phyloP scores from a whole-genome alignment of 2,113 vertebrate species.

The Oostethus manadensis region DNA sequence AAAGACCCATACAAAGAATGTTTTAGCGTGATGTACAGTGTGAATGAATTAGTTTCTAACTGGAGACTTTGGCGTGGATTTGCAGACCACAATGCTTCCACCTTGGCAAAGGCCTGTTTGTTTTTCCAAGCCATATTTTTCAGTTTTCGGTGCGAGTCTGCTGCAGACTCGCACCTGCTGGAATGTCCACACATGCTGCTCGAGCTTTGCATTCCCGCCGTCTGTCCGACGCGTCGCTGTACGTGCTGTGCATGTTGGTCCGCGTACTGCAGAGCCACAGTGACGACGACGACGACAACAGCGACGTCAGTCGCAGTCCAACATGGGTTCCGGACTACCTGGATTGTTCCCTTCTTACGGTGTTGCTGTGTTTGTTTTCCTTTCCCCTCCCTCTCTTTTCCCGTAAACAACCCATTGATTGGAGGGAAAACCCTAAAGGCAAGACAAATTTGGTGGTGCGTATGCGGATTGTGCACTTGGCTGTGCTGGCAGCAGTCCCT shows the following conservation, averaged over 20 bases:
- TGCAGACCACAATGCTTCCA: too few relatives aligned
- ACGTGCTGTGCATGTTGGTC: constrained; percentile 3
- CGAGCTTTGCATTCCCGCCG: too few relatives aligned
- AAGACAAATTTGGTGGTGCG: not conserved
- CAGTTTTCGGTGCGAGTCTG: too few relatives aligned
- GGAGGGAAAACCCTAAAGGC: constrained; percentile 44
- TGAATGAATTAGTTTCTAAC: too few relatives aligned
- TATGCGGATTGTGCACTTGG: constrained; percentile 13
- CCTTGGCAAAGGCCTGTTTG: too few relatives aligned
- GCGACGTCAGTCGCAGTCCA: constrained; percentile 34
- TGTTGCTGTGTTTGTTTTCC: constrained; percentile 21
- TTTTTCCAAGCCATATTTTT: too few relatives aligned
- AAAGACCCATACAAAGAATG: too few relatives aligned
- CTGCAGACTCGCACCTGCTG: too few relatives aligned
- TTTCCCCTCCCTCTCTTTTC: constrained; percentile 2
- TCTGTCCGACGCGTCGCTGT: not conserved
- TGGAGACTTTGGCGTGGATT: too few relatives aligned
- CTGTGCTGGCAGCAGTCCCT: constrained; percentile 40
- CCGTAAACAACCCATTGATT: constrained; percentile 50
- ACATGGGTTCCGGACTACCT: constrained; percentile 33
- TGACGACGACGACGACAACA: constrained; percentile 9
- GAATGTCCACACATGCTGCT: too few relatives aligned
- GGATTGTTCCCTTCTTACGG: constrained; percentile 26
- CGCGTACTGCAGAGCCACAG: constrained; percentile 16
- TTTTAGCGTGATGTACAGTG: too few relatives aligned